A percentile compares a stretch with the other conserved stretches of the same genome.
phyloP scores from a whole-genome alignment of 2,113 vertebrate genomes.

The Clarias batrachus region DNA sequence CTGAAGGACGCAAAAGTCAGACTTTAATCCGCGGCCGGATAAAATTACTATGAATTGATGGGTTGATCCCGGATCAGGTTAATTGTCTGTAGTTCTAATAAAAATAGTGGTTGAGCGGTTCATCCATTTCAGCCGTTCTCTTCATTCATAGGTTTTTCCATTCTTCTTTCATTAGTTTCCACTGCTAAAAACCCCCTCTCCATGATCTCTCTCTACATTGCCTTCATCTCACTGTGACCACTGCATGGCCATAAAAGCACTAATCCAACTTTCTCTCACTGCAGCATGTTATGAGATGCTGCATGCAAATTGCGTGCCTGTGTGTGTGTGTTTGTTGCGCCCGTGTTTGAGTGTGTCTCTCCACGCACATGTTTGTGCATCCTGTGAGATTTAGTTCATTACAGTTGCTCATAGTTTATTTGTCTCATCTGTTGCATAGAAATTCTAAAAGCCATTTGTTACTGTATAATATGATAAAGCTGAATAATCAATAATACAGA shows the following conservation, averaged over 20 bases:
- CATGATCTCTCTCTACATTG: conserved; percentile 1
- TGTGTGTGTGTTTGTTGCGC: background rate
- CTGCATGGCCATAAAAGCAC: conserved; percentile 62
- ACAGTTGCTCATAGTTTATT: background rate
- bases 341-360: background rate
- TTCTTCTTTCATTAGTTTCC: background rate
- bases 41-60: background rate
- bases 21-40: background rate
- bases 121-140: conserved; percentile 13
- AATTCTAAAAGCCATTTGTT: background rate
- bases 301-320: conserved; percentile 47
- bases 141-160: background rate
- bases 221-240: conserved; percentile 37
- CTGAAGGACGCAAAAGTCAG: conserved; percentile 8
- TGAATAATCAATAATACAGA: background rate
- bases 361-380: too few species aligned
- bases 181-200: conserved; percentile 1
- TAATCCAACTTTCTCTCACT: conserved; percentile 52
- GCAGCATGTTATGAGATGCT: conserved; percentile 59
- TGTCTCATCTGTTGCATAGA: background rate
- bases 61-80: background rate
- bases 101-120: conserved; percentile 49
- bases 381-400: background rate
- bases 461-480: background rate
- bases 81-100: background rate